Conservation (phyloP, 2,888 invertebrate genomes). For the Lasioglossum marginatum region DNA sequence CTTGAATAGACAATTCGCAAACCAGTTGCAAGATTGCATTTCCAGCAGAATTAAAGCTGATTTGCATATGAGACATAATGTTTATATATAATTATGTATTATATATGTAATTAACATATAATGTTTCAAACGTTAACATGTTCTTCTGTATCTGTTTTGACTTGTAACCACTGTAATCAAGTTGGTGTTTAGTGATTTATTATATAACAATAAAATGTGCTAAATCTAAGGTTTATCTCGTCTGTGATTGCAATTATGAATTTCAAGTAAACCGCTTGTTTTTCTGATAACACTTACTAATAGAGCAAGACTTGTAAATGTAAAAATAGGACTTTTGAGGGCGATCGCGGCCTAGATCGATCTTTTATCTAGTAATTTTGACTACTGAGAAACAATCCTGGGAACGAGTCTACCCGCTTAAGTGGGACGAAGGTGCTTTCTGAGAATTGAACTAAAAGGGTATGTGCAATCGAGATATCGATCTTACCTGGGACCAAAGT, state of each 20-base stretch:
- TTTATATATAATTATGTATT: no score
- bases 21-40: background rate
- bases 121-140: background rate
- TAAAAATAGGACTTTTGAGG: no score
- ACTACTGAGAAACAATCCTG: no score
- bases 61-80: background rate
- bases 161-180: background rate
- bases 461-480: background rate
- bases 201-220: background rate
- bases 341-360: no score
- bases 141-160: no score
- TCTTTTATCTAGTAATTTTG: no score
- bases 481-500: no score
- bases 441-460: background rate
- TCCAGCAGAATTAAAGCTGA: background rate
- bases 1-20: background rate
- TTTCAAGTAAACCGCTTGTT: background rate
- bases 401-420: background rate
- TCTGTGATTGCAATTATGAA: background rate
- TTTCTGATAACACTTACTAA: constrained; percentile 6
- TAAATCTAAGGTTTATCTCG: background rate
- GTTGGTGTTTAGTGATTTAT: background rate
- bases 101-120: no score
- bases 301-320: constrained; percentile 28
- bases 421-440: background rate